Conservation (phyloP, 1,140 invertebrate species). For the Melanaphis sacchari region DNA sequence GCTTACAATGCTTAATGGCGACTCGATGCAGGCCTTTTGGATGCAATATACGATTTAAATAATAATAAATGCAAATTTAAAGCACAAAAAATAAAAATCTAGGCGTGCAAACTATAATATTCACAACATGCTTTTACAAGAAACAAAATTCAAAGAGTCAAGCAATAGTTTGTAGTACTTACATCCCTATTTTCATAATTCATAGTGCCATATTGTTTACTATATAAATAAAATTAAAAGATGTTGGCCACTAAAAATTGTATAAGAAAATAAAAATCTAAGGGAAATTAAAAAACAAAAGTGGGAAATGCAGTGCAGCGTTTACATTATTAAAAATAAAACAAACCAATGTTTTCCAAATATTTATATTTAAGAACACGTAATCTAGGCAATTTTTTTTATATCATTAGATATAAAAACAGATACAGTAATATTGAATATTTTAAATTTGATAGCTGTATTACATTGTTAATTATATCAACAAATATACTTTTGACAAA, state of each 20-base stretch:
- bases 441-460: not conserved
- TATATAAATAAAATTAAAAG: slow-evolving; percentile 35
- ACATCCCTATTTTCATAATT: slow-evolving; percentile 37
- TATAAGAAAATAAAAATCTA: not conserved
- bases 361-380: not conserved
- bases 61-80: slow-evolving; percentile 45
- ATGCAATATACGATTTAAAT: slow-evolving; percentile 51
- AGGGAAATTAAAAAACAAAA: not conserved
- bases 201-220: slow-evolving; percentile 25
- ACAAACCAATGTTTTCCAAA: not conserved
- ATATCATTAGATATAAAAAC: not conserved
- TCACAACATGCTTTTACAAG: slow-evolving; percentile 30
- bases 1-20: slow-evolving; percentile 55
- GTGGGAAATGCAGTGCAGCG: not conserved
- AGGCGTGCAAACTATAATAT: not conserved
- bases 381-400: not conserved
- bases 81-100: slow-evolving; percentile 14
- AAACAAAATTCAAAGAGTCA: not conserved
- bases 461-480: not conserved
- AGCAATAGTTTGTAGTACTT: slow-evolving; percentile 10
- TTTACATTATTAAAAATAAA: not conserved
- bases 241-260: not conserved
- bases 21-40: slow-evolving; percentile 55
- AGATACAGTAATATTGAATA: not conserved
- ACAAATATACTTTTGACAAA: not conserved